Conservation (phyloP, 2,888 invertebrate genomes). For the Lithophane socia region DNA sequence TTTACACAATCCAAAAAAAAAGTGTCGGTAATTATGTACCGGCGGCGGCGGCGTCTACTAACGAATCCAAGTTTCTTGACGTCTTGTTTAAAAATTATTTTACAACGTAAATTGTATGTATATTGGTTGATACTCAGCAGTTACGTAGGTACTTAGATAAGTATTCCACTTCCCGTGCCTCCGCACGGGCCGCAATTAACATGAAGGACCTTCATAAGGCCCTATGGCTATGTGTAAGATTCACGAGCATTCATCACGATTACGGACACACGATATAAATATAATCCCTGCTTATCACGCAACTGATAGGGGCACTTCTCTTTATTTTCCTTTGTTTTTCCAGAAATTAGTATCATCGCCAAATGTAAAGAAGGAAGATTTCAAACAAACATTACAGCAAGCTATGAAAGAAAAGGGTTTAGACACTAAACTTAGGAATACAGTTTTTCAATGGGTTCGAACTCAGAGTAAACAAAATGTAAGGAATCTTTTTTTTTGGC, state of each 20-base stretch:
- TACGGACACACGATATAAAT: slow-evolving; percentile 33
- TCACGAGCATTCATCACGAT: slow-evolving; percentile 43
- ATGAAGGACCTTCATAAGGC: slow-evolving; percentile 10
- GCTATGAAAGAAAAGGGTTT: slow-evolving; percentile 94
- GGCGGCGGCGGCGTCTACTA: not conserved
- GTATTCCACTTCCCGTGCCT: not conserved
- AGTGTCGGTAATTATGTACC: no score
- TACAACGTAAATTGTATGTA: not conserved
- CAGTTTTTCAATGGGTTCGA: slow-evolving; percentile 95
- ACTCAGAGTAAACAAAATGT: slow-evolving; percentile 87
- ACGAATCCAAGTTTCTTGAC: not conserved
- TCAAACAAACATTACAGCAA: slow-evolving; percentile 94
- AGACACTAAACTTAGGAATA: slow-evolving; percentile 95
- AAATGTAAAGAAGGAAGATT: slow-evolving; percentile 94
- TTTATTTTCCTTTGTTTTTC: slow-evolving; percentile 58
- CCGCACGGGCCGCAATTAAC: not conserved
- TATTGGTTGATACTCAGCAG: not conserved
- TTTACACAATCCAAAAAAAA: not conserved
- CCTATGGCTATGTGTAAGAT: slow-evolving; percentile 29
- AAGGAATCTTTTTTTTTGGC: slow-evolving; percentile 32
- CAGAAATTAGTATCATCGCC: slow-evolving; percentile 95
- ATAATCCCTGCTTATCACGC: slow-evolving; percentile 39
- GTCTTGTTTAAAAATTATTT: not conserved
- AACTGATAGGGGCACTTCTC: slow-evolving; percentile 19
- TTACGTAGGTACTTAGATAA: no score